Evolutionary conservation across 2,113 vertebrate species (phyloP).

Genomic region (Mellivora capensis): DNA sequence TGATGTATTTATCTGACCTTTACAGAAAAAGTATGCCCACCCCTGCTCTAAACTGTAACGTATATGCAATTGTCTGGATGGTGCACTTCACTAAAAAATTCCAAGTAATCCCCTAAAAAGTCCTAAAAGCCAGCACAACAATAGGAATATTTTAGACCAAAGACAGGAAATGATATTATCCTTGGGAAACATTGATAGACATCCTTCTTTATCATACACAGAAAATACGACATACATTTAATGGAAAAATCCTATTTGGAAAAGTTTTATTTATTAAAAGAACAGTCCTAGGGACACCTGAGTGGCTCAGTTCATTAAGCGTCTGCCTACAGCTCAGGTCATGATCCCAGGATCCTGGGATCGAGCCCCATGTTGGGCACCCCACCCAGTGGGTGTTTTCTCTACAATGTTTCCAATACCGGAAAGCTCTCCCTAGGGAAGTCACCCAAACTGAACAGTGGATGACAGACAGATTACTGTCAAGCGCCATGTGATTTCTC

Average conservation of each 20-base stretch:
- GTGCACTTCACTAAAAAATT: not conserved
- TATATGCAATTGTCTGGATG: not conserved
- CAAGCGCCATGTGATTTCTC: not conserved
- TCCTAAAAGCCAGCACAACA: not conserved
- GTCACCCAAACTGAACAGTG: not conserved
- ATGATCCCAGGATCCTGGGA: not conserved
- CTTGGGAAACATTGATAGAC: not conserved
- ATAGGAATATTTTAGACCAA: not conserved
- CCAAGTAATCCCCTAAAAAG: not conserved
- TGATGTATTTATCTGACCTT: not conserved
- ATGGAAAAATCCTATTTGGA: not conserved
- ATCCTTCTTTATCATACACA: not conserved
- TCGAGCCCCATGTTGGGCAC: not conserved
- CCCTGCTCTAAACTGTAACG: not conserved
- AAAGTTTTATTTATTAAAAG: not conserved
- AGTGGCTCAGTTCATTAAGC: not conserved
- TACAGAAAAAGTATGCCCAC: not conserved
- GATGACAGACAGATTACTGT: not conserved
- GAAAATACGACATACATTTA: not conserved
- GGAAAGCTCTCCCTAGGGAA: fast-evolving
- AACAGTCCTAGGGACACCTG: not conserved
- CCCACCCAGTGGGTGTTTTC: too few species aligned
- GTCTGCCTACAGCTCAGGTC: not conserved
- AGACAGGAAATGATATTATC: not conserved
- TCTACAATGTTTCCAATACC: not conserved